Base-by-base conservation (phyloP, 2,888 invertebrate genomes). In the Cyrtodaria siliqua region DNA sequence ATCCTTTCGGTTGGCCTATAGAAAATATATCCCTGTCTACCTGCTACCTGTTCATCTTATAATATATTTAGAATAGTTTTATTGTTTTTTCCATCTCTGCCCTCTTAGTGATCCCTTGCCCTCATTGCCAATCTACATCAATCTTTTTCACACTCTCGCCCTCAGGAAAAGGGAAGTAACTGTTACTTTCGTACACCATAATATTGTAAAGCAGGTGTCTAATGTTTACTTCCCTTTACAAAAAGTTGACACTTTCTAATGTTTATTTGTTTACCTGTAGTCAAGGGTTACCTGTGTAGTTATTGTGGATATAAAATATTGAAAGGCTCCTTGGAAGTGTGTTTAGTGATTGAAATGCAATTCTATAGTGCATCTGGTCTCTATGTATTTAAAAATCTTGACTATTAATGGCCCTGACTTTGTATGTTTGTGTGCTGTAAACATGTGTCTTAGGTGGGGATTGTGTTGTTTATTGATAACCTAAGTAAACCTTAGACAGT, bases 251-350 rank as follows among this genome's bases (percentile, higher is more conserved):
- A 27, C 18, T 64, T 50, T 42, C 59, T 52, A 52, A 40, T 68
- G 50, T 49, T 52, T 64, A 44, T 66, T 78, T 78, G 70, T 78
- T 73, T 55, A 78, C 62, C 52, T 66, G 70, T 78, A 50, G 55
- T 66, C 49, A 47, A 23, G 40, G 42, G 59, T 56, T 42, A 73
- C 70, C 16, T 20, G 6, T 16, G 6, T 4, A 18, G 16, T 47
- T 47, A 18, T 47, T 16, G 47, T 18, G 47, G 9, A 24, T 52
- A 52, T 52, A 16, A 52, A 52, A 24, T 52, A 52, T 52, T 52
- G 52, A 52, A 26, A 52, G 2, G 26, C 8, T 49, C 9, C 49
- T 49, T 12, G 16, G 40, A 12, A 38, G n/a, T n/a, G 3, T 9
- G 44, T 9, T 44, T 9, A 44, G 44, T 44, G 44, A 16, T 44